Base-by-base conservation (phyloP, 2,888 invertebrate species). In the Oithona nana region DNA sequence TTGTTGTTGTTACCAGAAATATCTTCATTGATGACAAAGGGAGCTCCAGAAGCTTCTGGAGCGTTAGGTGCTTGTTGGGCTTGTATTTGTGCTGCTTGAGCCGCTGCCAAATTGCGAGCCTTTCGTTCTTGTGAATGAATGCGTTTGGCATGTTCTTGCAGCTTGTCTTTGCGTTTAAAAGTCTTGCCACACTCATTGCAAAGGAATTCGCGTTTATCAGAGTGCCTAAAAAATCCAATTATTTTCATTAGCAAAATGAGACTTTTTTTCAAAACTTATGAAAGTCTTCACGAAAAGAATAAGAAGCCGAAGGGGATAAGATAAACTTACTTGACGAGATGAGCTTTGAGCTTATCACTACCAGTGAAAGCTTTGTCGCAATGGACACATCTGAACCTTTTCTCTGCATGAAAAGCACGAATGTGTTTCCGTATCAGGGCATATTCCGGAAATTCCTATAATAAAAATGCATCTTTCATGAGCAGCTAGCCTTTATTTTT, bases 121-220 rank as follows among this genome's bases (percentile, higher is more conserved):
- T n/a, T n/a, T n/a, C n/a, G n/a, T n/a, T n/a, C n/a, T n/a, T n/a
- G n/a, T n/a, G 78, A 78, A 71, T 84, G 84, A 75, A 82, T 79
- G 63, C 81, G 74, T 66, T 81, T 82, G 69, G 81, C 80, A 69
- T 86, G 86, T 67, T 83, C 83, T 66, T 80, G 80, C 57, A 86
- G 72, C 69, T 83, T 83, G 68, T 83, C 83, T 68, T 84, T 84
- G 28, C 86, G 76, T 69, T 84, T 84, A 71, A 86, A 86, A 70
- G 83, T 83, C 67, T 83, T 81, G 0, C 83, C 84, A 71, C 87
- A 86, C 68, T 81, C 79, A 3, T 83, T 80, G 69, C 87, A 87
- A 65, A 83, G 76, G 73, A 84, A 85, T 69, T 83, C 83, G 57
- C 80, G 75, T 67, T 77, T 78, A 67, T 80, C 78, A 0, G 80